phyloP scores from a whole-genome alignment of 2,797 vertebrate genomes.

The Pteronotus mesoamericanus region DNA sequence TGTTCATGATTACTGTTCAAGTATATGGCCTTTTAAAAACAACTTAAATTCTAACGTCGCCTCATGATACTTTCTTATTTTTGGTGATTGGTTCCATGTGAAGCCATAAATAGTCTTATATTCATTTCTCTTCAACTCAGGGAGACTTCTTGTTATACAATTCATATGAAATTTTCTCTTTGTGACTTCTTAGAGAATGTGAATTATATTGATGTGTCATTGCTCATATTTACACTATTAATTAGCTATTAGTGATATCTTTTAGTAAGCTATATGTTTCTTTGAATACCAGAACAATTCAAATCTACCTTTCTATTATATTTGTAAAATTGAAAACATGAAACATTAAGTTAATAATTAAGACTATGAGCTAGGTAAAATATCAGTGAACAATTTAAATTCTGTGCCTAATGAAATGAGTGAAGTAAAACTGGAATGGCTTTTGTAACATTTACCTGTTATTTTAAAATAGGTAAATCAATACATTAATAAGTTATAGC shows the following conservation, averaged over 20 bases:
- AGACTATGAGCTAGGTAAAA: not conserved
- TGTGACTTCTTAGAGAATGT: not conserved
- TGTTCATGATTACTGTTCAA: not conserved
- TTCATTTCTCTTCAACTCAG: not conserved
- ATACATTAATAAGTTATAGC: not conserved
- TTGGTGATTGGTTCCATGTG: not conserved
- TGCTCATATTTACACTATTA: not conserved
- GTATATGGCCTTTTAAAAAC: not conserved
- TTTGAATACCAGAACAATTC: not conserved
- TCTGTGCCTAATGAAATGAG: not conserved
- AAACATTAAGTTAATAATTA: not conserved
- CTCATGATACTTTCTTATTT: not conserved
- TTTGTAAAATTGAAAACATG: not conserved
- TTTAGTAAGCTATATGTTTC: not conserved
- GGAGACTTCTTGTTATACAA: not conserved
- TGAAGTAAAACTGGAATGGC: not conserved
- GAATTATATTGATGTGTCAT: not conserved
- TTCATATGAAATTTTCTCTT: not conserved
- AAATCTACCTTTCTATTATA: not conserved
- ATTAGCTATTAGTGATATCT: not conserved
- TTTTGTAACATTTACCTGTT: slow-evolving; percentile 5
- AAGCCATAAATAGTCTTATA: not conserved
- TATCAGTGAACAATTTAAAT: not conserved
- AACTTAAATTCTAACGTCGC: not conserved
- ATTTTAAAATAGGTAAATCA: slow-evolving; percentile 1